Conservation (phyloP, 2,113 vertebrate genomes). For the Triplophysa tibetana region DNA sequence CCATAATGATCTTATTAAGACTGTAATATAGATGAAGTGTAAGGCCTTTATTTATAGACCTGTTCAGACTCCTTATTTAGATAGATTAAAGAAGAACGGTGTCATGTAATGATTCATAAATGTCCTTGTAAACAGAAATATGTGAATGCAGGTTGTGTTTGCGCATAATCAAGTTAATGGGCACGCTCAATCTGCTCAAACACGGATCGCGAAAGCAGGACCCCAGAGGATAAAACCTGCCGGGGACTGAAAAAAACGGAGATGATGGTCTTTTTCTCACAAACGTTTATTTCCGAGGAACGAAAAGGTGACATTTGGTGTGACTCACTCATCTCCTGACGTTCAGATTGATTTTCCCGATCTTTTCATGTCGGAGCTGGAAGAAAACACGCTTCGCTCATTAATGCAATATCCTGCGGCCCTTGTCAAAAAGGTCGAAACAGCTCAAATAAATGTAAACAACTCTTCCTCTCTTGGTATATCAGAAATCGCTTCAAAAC, state of each 20-base stretch:
- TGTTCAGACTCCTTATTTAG: constrained; percentile 19
- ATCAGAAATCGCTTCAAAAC: background rate
- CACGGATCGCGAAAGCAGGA: background rate
- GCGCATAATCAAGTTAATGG: background rate
- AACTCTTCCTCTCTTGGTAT: constrained; percentile 18
- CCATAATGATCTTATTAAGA: constrained; percentile 13
- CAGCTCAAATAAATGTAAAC: constrained; percentile 26
- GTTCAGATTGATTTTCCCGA: constrained; percentile 41
- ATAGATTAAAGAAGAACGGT: constrained; percentile 17
- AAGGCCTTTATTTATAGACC: background rate
- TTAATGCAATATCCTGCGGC: constrained; percentile 36
- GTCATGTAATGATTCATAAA: constrained; percentile 5
- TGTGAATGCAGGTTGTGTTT: background rate
- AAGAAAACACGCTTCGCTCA: constrained; percentile 45
- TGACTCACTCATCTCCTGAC: constrained; percentile 29
- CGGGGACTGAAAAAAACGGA: background rate
- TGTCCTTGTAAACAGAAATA: constrained; percentile 26
- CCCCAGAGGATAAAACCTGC: constrained; percentile 9
- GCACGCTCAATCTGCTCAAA: background rate
- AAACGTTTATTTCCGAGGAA: constrained; percentile 33
- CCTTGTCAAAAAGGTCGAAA: constrained; percentile 19
- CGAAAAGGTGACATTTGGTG: constrained; percentile 38
- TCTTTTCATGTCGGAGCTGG: constrained; percentile 32
- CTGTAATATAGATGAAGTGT: constrained; percentile 32
- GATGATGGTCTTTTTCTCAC: background rate